Evolutionary conservation across 2,888 invertebrate genomes (phyloP), one percentile per base, ranked within the genome.

Genomic region (Ecliptopera silaceata): DNA sequence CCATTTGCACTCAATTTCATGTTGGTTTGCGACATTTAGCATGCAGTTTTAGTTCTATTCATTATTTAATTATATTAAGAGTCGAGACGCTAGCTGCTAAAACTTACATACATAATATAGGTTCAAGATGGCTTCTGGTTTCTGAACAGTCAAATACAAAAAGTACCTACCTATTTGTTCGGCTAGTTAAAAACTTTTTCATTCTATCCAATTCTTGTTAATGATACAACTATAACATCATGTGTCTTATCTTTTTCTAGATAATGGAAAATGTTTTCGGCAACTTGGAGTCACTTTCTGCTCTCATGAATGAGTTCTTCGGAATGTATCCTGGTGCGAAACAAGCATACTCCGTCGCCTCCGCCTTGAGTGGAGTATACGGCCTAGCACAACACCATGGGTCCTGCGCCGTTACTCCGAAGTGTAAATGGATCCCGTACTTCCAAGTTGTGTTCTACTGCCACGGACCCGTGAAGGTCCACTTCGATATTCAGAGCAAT

Each of bases 291-390:
- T 61, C 76, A 0, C 59, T 88, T 5, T 79, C 87, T 11, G 71
- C 71, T 0, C 64, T 91, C 3, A 88, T 90, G 88, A 88, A 88
- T 41, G 83, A 87, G 59, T 90, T 89, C 66, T 90, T 90, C 45
- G 44, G 43, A 17, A 72, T 88, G 74, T 90, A 69, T 32, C 90
- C 90, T 22, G 79, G 79, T 18, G 71, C 83, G 0, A 86, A 79
- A 56, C 66, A 69, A 0, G 84, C 88, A 0, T 91, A 84, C 49
- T 88, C 90, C 0, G 74, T 88, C 0, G 74, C 86, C 0, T 85
- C 89, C 4, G 90, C 82, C 0, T 68, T 91, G 0, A 79, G 76
- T 15, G 88, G 89, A 3, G 67, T 73, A 0, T 76, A 75, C 22
- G 82, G 81, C 0, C 39, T 88, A 0, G 71, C 80, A 1, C 86